phyloP scores from a whole-genome alignment of 2,113 vertebrate genomes.

The Boulengeromyrus knoepffleri region DNA sequence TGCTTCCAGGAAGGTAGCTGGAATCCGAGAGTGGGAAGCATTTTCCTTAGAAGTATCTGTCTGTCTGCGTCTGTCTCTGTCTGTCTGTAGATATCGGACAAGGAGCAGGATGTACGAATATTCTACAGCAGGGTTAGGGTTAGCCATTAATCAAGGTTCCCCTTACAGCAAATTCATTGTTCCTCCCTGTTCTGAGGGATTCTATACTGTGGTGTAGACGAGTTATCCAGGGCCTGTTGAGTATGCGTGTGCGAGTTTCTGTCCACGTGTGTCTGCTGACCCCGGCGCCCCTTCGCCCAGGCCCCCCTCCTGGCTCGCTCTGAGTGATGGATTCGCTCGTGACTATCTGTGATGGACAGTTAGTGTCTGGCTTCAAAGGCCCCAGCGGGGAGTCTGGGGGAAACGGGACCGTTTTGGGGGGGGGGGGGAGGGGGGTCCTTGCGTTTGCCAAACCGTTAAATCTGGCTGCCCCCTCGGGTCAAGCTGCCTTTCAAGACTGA shows the following conservation, averaged over 20 bases:
- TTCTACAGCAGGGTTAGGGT: not conserved
- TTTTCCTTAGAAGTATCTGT: not conserved
- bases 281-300: not conserved
- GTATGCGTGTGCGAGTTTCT: not conserved
- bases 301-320: not conserved
- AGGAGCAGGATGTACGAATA: not conserved
- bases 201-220: not conserved
- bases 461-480: not conserved
- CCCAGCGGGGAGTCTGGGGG: not conserved
- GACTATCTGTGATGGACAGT: not conserved
- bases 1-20: not conserved
- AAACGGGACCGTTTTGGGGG: not conserved
- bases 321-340: not conserved
- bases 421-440: not conserved
- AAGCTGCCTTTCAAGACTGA: not conserved
- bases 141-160: not conserved
- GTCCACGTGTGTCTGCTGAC: not conserved
- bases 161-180: not conserved
- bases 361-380: slow-evolving; percentile 2
- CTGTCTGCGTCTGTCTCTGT: not conserved
- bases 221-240: not conserved
- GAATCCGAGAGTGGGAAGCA: not conserved
- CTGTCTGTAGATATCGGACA: not conserved
- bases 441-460: not conserved
- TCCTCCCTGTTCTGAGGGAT: not conserved